Evolutionary conservation across 2,888 invertebrate genomes (phyloP), one percentile per base, ranked within the genome.

Genomic region (Drosophila testacea): DNA sequence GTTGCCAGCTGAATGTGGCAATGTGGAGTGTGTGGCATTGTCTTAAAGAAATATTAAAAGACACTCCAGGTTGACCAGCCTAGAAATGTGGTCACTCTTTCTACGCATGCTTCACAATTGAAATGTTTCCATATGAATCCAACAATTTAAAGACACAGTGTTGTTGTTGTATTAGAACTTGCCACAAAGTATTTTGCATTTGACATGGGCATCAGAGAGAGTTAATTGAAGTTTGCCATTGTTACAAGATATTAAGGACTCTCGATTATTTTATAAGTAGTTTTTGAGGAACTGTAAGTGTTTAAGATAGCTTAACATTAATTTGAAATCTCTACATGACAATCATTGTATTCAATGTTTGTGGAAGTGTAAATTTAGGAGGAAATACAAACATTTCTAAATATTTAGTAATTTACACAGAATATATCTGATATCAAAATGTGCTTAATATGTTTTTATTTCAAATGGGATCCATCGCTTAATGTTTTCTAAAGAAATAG

Each of bases 31-130:
- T 61, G 46, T 57, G 51, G 79, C 66, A 63, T 68, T 69, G 69
- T 69, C 77, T 69, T 77, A 16, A 79, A 69, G 77, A 69, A 52
- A 52, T 60, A 55, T 57, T 69, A 54, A 69, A 51, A 65, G 47
- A 30, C 50, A 42, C 46, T 47, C 36, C 11, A 6, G 6, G 7
- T 41, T 62, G 56, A 48, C 63, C 63, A 48, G 59, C 59, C 59
- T 51, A 59, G 44, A 16, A 48, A 46, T 50, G 9, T 6, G 13
- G 62, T 16, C 48, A 32, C 38, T 28, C 27, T 6, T 28, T 50
- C 27, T 36, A 41, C 41, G 7, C 4, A 2, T 4, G 36, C 11
- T 52, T 38, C 51, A 60, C 59, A 65, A 65, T 68, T 61, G 73
- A 73, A 66, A 73, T 57, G 61, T 63, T 61, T 72, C 27, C 42